phyloP scores from a whole-genome alignment of 2,888 invertebrate genomes.

The Dichetophora obliterata region DNA sequence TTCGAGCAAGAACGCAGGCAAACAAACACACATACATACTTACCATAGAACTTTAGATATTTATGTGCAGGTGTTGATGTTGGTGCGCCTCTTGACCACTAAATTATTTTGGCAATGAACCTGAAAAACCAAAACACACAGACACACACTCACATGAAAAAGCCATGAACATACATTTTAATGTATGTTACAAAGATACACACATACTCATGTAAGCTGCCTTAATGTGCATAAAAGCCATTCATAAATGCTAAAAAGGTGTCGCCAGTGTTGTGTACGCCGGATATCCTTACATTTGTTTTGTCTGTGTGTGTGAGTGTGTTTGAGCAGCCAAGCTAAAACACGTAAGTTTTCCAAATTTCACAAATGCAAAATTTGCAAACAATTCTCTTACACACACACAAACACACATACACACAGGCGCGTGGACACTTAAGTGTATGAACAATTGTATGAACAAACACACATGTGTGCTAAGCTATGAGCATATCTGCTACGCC shows the following conservation, averaged over 20 bases:
- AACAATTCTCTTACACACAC: constrained; percentile 53
- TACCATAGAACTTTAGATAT: not conserved
- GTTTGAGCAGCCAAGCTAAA: not conserved
- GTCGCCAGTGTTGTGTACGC: not conserved
- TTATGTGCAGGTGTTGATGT: not conserved
- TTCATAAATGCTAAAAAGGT: constrained; percentile 27
- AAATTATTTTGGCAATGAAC: constrained; percentile 63
- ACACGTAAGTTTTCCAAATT: constrained; percentile 58
- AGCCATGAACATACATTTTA: not conserved
- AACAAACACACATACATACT: not conserved
- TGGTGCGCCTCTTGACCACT: constrained; percentile 55
- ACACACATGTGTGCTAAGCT: not conserved
- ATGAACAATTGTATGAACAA: constrained; percentile 1
- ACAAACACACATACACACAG: not conserved
- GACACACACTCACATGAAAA: constrained; percentile 11
- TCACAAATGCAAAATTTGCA: constrained; percentile 61
- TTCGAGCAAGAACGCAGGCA: no score
- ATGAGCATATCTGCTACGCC: not conserved
- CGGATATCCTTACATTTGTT: not conserved
- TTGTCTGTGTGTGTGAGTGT: not conserved
- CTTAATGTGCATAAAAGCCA: not conserved
- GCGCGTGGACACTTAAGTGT: no score
- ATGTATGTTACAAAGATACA: not conserved
- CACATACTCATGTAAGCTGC: not conserved
- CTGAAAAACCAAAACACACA: constrained; percentile 44